Evolutionary conservation across 2,113 vertebrate species (phyloP).

Genomic region (Apeltes quadracus): DNA sequence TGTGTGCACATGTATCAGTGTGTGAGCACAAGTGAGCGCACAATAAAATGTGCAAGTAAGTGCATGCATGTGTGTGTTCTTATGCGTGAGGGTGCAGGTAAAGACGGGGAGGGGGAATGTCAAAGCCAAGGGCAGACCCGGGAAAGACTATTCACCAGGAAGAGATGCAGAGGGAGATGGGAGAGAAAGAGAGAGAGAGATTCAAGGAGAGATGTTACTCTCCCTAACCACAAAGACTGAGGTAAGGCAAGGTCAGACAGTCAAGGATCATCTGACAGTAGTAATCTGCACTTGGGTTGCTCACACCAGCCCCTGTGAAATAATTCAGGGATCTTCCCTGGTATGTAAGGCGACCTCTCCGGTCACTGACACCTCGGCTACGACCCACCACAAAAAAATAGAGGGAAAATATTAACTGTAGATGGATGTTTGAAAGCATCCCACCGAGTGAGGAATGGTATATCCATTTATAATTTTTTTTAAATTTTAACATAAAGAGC

Average conservation of each 20-base stretch:
- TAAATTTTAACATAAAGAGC: not conserved
- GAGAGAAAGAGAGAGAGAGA: slow-evolving; percentile 72
- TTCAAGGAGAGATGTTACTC: slow-evolving; percentile 80
- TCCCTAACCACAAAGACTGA: slow-evolving; percentile 71
- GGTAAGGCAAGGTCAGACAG: slow-evolving; percentile 76
- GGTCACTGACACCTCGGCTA: slow-evolving; percentile 26
- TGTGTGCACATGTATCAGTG: slow-evolving; percentile 22
- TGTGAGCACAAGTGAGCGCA: slow-evolving; percentile 22
- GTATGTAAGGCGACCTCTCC: slow-evolving; percentile 33
- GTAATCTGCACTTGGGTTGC: slow-evolving; percentile 39
- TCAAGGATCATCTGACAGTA: slow-evolving; percentile 67
- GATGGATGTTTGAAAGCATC: not conserved
- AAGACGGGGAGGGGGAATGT: slow-evolving; percentile 58
- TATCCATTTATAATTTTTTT: slow-evolving; percentile 10
- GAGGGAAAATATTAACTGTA: slow-evolving; percentile 1
- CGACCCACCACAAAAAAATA: slow-evolving; percentile 17
- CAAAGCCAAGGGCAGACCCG: slow-evolving; percentile 74
- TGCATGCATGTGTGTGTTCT: slow-evolving; percentile 10
- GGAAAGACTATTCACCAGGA: slow-evolving; percentile 74
- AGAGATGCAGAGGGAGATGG: slow-evolving; percentile 49
- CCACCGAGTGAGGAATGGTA: not conserved
- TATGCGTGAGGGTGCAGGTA: slow-evolving; percentile 39
- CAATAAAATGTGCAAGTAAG: slow-evolving; percentile 49
- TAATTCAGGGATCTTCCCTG: slow-evolving; percentile 39
- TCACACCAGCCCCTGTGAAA: slow-evolving; percentile 25